Base-by-base conservation (phyloP, 2,888 invertebrate species). In the Caenorhabditis angaria region DNA sequence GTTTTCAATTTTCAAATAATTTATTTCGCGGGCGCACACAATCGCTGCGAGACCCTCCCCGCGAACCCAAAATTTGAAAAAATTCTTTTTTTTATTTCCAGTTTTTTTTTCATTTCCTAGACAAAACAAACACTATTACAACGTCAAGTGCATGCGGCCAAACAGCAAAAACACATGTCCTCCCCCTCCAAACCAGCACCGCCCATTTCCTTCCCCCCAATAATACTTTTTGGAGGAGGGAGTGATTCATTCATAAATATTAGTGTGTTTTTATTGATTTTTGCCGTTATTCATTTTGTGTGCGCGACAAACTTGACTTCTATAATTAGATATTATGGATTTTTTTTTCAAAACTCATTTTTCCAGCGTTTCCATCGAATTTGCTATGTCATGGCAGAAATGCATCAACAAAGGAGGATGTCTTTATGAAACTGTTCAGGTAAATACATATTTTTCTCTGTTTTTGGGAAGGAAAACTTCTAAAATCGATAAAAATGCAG, bases 331-430 rank as follows among this genome's bases (percentile, higher is more conserved):
- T 32, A 32, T 24, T 68, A 55, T 59, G 47, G 57, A 57, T 63
- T 62, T 67, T 22, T 61, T 58, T 12, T 12, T 29, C 29, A 10
- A 28, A 22, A 4, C 28, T 25, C 35, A 41, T 25, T 48, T 41
- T 50, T 50, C 2, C 50, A 50, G 50, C 35, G 25, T 20, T 18
- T 51, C 14, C n/a, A n/a, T 41, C 41, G 41, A 54, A 41, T 48
- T 65, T 28, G 47, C 2, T n/a, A 72, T 72, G 72, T 27, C 68
- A 63, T 71, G 76, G 59, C 68, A 65, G 61, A 64, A 69, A 48
- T 72, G 72, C 65, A 66, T 69, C 27, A 66, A 65, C 57, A 69
- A 67, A 60, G 72, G 72, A 58, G 72, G 76, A 70, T 76, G 76
- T 51, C 59, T 69, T 25, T 72, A 69, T 65, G 64, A 69, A 56